Evolutionary conservation across 2,888 invertebrate genomes (phyloP).

Genomic region (Drosophila monieri): DNA sequence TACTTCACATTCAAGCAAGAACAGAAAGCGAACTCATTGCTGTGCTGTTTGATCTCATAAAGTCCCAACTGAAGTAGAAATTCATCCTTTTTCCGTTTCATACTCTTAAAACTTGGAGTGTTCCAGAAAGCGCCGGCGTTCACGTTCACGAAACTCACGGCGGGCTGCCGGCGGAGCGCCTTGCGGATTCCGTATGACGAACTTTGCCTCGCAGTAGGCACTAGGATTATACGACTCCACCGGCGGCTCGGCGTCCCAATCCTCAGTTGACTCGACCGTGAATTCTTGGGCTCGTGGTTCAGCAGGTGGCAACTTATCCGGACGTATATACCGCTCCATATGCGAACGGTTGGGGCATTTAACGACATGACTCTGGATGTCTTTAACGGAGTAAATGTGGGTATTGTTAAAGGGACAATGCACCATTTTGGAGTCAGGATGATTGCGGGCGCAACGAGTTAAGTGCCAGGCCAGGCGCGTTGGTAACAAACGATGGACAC

Average conservation of each 20-base stretch:
- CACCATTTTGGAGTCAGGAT: constrained; percentile 81
- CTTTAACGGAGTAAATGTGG: constrained; percentile 85
- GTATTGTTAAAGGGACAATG: constrained; percentile 86
- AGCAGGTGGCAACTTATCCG: constrained; percentile 51
- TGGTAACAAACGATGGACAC: constrained; percentile 85
- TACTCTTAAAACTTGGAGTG: neutral
- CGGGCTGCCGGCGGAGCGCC: constrained; percentile 52
- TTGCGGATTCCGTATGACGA: constrained; percentile 49
- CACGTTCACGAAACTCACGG: constrained; percentile 61
- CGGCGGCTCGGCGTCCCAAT: constrained; percentile 49
- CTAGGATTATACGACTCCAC: constrained; percentile 40
- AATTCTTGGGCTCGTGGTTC: constrained; percentile 4
- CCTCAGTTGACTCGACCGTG: neutral
- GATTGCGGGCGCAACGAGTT: constrained; percentile 85
- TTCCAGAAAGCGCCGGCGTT: constrained; percentile 62
- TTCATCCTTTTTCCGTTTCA: too few species aligned
- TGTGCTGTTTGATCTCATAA: too few species aligned
- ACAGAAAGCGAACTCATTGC: too few species aligned
- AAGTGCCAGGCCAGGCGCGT: constrained; percentile 85
- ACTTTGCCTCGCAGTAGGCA: constrained; percentile 36
- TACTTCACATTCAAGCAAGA: too few species aligned
- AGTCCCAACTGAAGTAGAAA: too few species aligned
- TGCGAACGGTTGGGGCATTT: constrained; percentile 59
- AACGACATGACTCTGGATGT: constrained; percentile 75
- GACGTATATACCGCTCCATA: constrained; percentile 40